phyloP scores from a whole-genome alignment of 2,113 vertebrate species.

The Onychorhynchus coronatus region DNA sequence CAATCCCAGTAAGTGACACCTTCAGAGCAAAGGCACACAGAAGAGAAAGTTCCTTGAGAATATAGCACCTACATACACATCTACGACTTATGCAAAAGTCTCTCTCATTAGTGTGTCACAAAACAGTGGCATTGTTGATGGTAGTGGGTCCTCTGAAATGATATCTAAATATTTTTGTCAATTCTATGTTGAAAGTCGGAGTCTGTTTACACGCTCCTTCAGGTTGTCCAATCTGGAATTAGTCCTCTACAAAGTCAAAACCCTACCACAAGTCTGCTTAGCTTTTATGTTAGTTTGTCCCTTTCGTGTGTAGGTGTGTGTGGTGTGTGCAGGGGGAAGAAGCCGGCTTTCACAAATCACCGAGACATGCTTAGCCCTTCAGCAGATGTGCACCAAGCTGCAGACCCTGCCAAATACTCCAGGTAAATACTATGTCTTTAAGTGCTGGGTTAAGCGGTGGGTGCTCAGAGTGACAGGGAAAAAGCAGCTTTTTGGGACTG shows the following conservation, averaged over 20 bases:
- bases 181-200: not conserved
- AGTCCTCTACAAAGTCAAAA: not conserved
- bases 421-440: not conserved
- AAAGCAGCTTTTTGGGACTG: not conserved
- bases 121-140: not conserved
- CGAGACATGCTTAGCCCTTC: not conserved
- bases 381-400: not conserved
- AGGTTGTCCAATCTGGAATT: not conserved
- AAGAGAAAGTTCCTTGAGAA: not conserved
- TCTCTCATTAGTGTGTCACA: not conserved
- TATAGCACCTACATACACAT: not conserved
- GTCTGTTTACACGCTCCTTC: not conserved
- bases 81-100: not conserved
- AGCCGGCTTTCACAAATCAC: not conserved
- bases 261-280: not conserved
- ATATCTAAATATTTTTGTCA: not conserved
- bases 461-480: not conserved
- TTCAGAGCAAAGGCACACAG: not conserved
- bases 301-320: not conserved
- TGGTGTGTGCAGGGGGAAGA: accelerated
- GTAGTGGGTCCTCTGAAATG: not conserved
- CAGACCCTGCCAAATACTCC: not conserved
- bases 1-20: not conserved
- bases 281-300: not conserved
- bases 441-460: not conserved